Percentiles rank a stretch among this genome's conserved stretches.
phyloP scores from a whole-genome alignment of 2,888 invertebrate genomes.

The Heliconius charithonia region DNA sequence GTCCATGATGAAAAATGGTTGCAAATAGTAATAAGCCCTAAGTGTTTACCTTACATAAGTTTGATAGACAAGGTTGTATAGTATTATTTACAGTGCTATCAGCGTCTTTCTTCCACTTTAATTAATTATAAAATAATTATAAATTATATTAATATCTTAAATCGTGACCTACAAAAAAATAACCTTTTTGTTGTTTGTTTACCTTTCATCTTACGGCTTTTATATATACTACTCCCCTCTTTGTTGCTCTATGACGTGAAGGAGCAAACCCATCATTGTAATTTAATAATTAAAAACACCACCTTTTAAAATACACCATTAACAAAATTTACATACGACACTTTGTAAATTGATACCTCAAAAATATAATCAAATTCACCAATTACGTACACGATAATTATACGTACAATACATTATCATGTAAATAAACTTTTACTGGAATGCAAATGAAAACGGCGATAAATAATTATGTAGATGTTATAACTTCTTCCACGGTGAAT shows the following conservation, averaged over 20 bases:
- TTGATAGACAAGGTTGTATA: too few relatives aligned
- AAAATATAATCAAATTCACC: slow-evolving; percentile 4
- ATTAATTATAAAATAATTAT: too few relatives aligned
- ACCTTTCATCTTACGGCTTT: too few relatives aligned
- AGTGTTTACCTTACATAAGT: too few relatives aligned
- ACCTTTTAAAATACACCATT: background rate
- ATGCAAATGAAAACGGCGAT: background rate
- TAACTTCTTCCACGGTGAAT: slow-evolving; percentile 1
- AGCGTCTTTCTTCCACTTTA: too few relatives aligned
- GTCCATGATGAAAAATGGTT: too few relatives aligned
- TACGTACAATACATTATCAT: slow-evolving; percentile 11
- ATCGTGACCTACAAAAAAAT: too few relatives aligned
- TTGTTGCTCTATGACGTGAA: background rate
- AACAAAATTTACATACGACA: background rate
- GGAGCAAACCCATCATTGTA: background rate
- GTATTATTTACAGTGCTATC: too few relatives aligned
- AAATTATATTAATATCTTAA: too few relatives aligned
- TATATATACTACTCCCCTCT: background rate
- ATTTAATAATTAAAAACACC: slow-evolving; percentile 5
- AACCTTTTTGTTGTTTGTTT: too few relatives aligned
- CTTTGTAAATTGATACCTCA: background rate
- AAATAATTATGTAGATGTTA: background rate
- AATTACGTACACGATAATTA: slow-evolving; percentile 2
- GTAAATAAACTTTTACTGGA: background rate
- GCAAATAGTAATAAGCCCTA: too few relatives aligned